These are phyloP conservation scores for Struthio camelus DNA, from an alignment of 2,113 vertebrate species.

Conservation along the genomic window DNA sequence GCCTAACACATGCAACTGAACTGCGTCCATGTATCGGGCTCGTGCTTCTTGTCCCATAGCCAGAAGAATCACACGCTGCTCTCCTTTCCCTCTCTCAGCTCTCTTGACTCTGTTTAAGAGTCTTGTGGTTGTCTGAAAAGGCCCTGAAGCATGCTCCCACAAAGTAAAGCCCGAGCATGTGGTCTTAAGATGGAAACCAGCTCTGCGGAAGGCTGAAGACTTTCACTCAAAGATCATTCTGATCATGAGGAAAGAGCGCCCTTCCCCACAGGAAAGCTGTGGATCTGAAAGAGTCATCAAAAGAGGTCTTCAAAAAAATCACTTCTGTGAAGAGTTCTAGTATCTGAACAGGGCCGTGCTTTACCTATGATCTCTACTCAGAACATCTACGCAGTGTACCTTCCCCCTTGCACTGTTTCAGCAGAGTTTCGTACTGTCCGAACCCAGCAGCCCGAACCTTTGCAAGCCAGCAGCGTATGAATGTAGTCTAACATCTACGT, in stretches of 20 bases:
- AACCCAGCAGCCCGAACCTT: background rate
- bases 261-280: background rate
- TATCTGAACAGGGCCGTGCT: background rate
- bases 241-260: background rate
- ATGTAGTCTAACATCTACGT: background rate
- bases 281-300: background rate
- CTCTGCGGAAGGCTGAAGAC: background rate
- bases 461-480: background rate
- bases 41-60: background rate
- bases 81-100: background rate
- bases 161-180: background rate
- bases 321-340: background rate
- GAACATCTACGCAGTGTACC: rapidly evolving
- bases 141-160: background rate
- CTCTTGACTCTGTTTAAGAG: background rate
- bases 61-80: background rate
- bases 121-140: background rate
- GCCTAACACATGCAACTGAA: background rate
- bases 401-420: background rate
- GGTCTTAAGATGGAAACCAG: background rate
- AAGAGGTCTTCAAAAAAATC: background rate
- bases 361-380: background rate
- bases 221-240: background rate
- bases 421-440: rapidly evolving
- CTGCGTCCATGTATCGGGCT: background rate